Evolutionary conservation across 92 coral and sea anemone species (phyloP).

Genomic region (Heteractis magnifica): DNA sequence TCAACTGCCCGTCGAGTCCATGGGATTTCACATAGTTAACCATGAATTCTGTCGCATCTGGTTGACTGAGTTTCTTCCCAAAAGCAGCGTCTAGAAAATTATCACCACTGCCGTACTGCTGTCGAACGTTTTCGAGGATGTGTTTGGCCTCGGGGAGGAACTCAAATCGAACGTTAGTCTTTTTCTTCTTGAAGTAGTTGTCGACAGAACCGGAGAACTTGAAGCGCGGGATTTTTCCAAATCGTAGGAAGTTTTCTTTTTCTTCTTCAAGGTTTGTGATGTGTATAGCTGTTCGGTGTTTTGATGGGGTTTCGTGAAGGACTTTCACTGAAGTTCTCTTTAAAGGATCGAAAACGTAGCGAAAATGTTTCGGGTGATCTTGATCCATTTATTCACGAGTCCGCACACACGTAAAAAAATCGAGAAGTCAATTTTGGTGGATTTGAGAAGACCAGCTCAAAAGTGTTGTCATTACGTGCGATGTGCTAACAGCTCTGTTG

Average conservation of each 20-base stretch:
- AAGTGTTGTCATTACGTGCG: constrained; percentile 4
- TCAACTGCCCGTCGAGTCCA: constrained; percentile 81
- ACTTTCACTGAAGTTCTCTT: constrained; percentile 67
- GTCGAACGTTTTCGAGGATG: constrained; percentile 84
- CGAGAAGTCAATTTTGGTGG: not conserved
- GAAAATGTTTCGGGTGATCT: constrained; percentile 28
- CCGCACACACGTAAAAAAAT: not conserved
- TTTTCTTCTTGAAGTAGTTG: constrained; percentile 55
- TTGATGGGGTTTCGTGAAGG: constrained; percentile 66
- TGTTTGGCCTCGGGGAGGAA: constrained; percentile 82
- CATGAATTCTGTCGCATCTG: constrained; percentile 77
- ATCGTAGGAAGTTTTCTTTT: constrained; percentile 76
- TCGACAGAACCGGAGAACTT: constrained; percentile 65
- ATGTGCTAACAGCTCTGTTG: not conserved
- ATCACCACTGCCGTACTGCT: constrained; percentile 84
- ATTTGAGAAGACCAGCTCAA: not conserved
- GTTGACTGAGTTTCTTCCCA: constrained; percentile 66
- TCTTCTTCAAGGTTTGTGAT: constrained; percentile 71
- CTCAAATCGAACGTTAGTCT: constrained; percentile 80
- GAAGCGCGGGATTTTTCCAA: constrained; percentile 72
- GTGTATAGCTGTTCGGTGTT: constrained; percentile 69
- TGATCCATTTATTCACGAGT: not conserved
- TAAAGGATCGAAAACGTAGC: constrained; percentile 55
- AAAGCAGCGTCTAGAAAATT: constrained; percentile 76
- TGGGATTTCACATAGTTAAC: constrained; percentile 73